Conservation (phyloP, 2,888 invertebrate genomes). For the Koerneria pararmatus region DNA sequence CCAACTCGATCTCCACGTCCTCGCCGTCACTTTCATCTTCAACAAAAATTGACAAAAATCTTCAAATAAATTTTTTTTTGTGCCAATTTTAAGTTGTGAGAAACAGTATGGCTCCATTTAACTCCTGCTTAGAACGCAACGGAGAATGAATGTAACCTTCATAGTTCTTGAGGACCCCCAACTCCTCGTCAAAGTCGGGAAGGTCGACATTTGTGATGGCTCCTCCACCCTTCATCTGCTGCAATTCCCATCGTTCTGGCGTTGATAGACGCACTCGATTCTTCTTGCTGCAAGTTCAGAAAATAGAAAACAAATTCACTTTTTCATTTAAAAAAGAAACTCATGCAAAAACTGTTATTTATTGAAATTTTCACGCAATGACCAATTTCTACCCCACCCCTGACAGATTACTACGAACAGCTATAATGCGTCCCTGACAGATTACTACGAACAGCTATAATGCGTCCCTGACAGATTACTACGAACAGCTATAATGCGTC, state of each 20-base stretch:
- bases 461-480: too few species aligned
- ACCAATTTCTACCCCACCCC: too few species aligned
- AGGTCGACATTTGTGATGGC: constrained; percentile 74
- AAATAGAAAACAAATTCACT: neutral
- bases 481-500: too few species aligned
- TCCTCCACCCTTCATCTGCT: constrained; percentile 88
- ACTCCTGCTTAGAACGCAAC: neutral
- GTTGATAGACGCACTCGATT: constrained; percentile 76
- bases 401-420: too few species aligned
- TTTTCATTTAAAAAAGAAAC: neutral
- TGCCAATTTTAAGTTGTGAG: neutral
- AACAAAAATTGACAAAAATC: constrained; percentile 13
- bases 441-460: too few species aligned
- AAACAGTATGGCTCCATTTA: neutral
- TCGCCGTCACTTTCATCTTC: constrained; percentile 72
- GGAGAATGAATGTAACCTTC: constrained; percentile 29
- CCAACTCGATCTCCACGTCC: constrained; percentile 93
- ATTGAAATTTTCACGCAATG: neutral
- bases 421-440: too few species aligned
- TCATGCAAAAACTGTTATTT: neutral
- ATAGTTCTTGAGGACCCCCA: constrained; percentile 71
- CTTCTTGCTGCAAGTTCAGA: constrained; percentile 17
- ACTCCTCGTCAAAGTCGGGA: constrained; percentile 95
- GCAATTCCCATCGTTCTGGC: constrained; percentile 92
- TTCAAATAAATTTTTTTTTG: neutral